Percentiles rank a stretch among this genome's conserved stretches.
These are phyloP conservation scores for Siphlonurus alternatus DNA, from an alignment of 2,888 invertebrate species.

Conservation along the genomic window DNA sequence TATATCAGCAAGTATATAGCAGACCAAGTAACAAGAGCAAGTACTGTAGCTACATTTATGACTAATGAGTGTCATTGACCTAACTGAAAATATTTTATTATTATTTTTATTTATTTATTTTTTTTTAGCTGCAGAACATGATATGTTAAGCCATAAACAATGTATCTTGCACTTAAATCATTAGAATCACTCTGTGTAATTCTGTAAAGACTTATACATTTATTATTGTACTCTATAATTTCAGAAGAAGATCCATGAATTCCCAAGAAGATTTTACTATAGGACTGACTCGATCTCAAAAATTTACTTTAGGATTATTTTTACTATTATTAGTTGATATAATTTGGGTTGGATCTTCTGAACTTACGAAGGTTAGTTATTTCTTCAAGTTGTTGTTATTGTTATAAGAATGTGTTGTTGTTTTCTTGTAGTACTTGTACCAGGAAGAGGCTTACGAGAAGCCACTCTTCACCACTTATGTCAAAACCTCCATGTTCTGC, in stretches of 20 bases:
- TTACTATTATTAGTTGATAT: slow-evolving; percentile 81
- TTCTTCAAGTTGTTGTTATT: slow-evolving; percentile 1
- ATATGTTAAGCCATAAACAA: too few species aligned
- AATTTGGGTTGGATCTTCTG: slow-evolving; percentile 91
- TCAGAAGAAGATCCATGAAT: neutral
- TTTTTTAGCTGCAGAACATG: too few species aligned
- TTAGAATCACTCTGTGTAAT: too few species aligned
- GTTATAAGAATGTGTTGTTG: slow-evolving; percentile 10
- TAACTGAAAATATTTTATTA: too few species aligned
- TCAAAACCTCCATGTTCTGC: slow-evolving; percentile 87
- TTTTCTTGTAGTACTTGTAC: slow-evolving; percentile 60
- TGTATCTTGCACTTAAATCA: too few species aligned
- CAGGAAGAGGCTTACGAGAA: slow-evolving; percentile 72
- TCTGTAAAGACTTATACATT: too few species aligned
- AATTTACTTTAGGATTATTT: slow-evolving; percentile 67
- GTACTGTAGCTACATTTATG: too few species aligned
- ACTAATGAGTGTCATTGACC: too few species aligned
- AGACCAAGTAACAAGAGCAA: too few species aligned
- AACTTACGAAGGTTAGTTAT: slow-evolving; percentile 69
- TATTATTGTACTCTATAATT: too few species aligned
- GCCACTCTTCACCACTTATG: slow-evolving; percentile 90
- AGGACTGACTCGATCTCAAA: slow-evolving; percentile 42
- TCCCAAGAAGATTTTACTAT: slow-evolving; percentile 1
- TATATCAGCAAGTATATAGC: too few species aligned
- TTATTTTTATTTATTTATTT: too few species aligned